Conservation (phyloP, 1,140 invertebrate genomes). For the Drosophila arawakana region DNA sequence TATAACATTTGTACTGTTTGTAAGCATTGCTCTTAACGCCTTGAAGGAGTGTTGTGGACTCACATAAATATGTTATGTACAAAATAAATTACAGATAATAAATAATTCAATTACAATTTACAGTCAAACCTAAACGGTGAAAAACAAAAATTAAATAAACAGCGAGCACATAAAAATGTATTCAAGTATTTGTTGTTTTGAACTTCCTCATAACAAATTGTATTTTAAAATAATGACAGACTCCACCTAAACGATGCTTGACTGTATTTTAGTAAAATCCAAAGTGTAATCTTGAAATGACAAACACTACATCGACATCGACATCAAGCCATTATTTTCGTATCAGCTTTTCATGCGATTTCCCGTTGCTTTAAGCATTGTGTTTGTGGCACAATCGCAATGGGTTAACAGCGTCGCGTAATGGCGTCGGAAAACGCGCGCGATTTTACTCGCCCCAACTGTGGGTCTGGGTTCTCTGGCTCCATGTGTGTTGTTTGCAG, state of each 20-base stretch:
- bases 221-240: too few relatives aligned
- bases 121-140: background rate
- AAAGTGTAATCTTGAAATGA: background rate
- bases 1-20: slow-evolving; percentile 25
- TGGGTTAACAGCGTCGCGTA: slow-evolving; percentile 16
- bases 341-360: slow-evolving; percentile 1
- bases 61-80: slow-evolving; percentile 5
- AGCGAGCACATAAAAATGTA: background rate
- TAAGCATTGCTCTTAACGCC: slow-evolving; percentile 7
- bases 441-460: slow-evolving; percentile 32
- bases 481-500: slow-evolving; percentile 24
- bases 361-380: background rate
- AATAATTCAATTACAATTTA: slow-evolving; percentile 9
- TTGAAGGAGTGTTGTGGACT: slow-evolving; percentile 11
- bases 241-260: background rate
- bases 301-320: background rate
- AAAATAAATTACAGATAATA: slow-evolving; percentile 1
- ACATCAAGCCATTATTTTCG: background rate
- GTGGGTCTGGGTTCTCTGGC: slow-evolving; percentile 32
- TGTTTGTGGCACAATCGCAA: slow-evolving; percentile 9
- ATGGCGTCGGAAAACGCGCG: slow-evolving; percentile 46
- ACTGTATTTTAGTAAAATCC: background rate
- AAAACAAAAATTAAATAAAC: background rate
- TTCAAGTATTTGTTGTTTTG: too few relatives aligned
- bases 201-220: too few relatives aligned